Percentiles rank a stretch among this genome's conserved stretches.
phyloP scores from a whole-genome alignment of 2,888 invertebrate genomes.

The Macrophya alboannulata region DNA sequence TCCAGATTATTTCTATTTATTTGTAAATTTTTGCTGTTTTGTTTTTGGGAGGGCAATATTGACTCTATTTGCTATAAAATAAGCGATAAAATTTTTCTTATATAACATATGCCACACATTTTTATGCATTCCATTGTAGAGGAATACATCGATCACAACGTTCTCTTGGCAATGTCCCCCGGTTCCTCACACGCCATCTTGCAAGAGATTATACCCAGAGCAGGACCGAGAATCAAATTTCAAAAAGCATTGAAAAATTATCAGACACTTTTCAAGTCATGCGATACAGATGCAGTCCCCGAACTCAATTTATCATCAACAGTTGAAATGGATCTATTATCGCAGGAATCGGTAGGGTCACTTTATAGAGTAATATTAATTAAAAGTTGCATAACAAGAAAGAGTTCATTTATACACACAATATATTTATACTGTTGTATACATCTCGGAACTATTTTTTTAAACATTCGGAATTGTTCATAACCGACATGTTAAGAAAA shows the following conservation, averaged over 20 bases:
- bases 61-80: no score
- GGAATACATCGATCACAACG: neutral
- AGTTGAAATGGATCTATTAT: neutral
- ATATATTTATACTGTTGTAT: no score
- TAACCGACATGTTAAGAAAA: no score
- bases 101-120: no score
- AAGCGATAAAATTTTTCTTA: no score
- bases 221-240: neutral
- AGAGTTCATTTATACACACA: no score
- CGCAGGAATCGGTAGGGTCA: neutral
- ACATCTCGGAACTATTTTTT: no score
- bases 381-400: neutral
- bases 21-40: no score
- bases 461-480: no score
- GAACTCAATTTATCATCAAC: neutral
- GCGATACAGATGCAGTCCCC: neutral
- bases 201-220: neutral
- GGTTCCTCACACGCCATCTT: neutral
- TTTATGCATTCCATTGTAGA: neutral
- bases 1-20: neutral
- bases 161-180: neutral
- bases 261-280: neutral
- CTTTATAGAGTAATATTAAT: neutral
- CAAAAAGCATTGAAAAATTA: conserved; percentile 6
- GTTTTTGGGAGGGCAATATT: neutral